Percentiles rank a stretch among this genome's conserved stretches.
These are phyloP conservation scores for Zonotrichia albicollis DNA, from an alignment of 2,797 vertebrate genomes.

Conservation along the genomic window DNA sequence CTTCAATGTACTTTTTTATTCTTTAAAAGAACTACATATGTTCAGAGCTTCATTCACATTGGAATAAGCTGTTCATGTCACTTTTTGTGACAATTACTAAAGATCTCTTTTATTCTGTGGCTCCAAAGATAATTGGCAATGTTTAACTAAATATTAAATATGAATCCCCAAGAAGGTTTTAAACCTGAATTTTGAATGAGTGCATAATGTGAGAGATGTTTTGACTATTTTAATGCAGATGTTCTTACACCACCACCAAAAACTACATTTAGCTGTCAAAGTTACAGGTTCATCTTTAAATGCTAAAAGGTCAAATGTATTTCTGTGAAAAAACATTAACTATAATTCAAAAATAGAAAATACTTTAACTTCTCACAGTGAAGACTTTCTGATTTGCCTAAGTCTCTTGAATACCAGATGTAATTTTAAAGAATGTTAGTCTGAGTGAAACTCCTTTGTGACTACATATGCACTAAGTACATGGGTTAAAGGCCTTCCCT, in stretches of 20 bases:
- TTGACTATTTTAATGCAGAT: background rate
- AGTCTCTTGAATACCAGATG: background rate
- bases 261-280: background rate
- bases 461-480: background rate
- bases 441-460: background rate
- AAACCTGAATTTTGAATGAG: slow-evolving; percentile 1
- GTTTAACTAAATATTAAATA: slow-evolving; percentile 40
- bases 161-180: background rate
- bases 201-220: background rate
- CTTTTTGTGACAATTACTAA: background rate
- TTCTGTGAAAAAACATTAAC: background rate
- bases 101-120: background rate
- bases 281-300: background rate
- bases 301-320: background rate
- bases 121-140: slow-evolving; percentile 9
- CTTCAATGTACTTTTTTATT: background rate
- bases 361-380: background rate
- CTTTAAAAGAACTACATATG: background rate
- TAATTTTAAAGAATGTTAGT: background rate
- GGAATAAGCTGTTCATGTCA: slow-evolving; percentile 2
- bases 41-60: background rate
- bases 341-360: background rate
- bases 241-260: background rate
- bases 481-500: background rate
- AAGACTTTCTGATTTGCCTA: background rate